Evolutionary conservation across 1,140 invertebrate genomes (phyloP), one percentile per base, ranked within the genome.

Genomic region (Diachasmimorpha longicaudata): DNA sequence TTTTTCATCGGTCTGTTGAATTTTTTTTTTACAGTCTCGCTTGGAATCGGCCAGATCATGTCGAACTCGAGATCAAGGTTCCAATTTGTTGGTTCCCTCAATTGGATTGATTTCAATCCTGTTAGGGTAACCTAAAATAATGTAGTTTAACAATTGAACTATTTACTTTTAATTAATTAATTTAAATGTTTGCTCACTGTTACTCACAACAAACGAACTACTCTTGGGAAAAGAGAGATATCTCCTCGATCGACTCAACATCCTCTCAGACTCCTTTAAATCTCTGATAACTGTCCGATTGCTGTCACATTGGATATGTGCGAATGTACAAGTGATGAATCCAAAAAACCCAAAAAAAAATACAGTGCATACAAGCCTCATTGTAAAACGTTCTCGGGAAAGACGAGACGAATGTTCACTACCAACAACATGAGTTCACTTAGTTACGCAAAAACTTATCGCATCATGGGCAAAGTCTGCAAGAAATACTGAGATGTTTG

Each of bases 161-260:
- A 31, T 6, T 31, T n/a, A n/a, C n/a, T n/a, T n/a, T n/a, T n/a
- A n/a, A n/a, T n/a, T n/a, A n/a, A n/a, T n/a, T n/a, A n/a, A n/a
- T n/a, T n/a, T n/a, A n/a, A 70, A 55, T 14, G 31, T 42, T 11
- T 72, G 14, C 67, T 46, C 39, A 73, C 74, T 75, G 14, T 39
- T 37, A 90, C 90, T 91, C 83, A 92, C 92, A 73, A 91, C 87
- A 70, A 92, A 86, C 74, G 85, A 84, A 77, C 89, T 91, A 46
- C 90, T 90, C 75, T 90, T 89, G 5, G 92, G 91, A 84, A 92
- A 92, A 10, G 83, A 85, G 11, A 93, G 79, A 70, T 90, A 86
- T 72, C 92, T 85, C 75, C 86, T 90, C 71, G 88, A 90, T 68
- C 90, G 88, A 37, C 78, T 78, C 63, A 84, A 72, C 19, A 69